A percentile compares a stretch with the other conserved stretches of the same genome.
Conservation (phyloP, 2,888 invertebrate species). For the Germaria angustata region DNA sequence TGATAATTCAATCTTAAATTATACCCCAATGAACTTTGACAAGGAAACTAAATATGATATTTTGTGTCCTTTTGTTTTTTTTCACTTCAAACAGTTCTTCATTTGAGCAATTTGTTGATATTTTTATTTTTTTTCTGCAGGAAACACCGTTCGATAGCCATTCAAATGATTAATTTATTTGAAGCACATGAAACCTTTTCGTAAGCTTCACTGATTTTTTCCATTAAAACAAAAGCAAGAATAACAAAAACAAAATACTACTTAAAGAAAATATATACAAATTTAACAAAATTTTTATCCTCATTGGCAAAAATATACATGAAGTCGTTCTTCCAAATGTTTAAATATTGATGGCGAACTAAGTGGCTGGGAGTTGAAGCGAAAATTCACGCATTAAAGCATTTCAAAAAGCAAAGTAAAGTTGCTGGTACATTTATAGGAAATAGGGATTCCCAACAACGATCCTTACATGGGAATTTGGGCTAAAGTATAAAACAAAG, state of each 20-base stretch:
- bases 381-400: slow-evolving; percentile 67
- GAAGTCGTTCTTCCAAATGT: slow-evolving; percentile 65
- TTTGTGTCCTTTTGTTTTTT: too few relatives aligned
- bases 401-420: slow-evolving; percentile 35
- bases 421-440: background rate
- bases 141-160: slow-evolving; percentile 18
- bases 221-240: slow-evolving; percentile 33
- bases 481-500: background rate
- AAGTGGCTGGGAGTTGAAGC: slow-evolving; percentile 68
- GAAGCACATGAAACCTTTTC: slow-evolving; percentile 58
- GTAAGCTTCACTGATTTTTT: slow-evolving; percentile 56
- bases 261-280: slow-evolving; percentile 35
- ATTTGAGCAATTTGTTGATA: slow-evolving; percentile 4
- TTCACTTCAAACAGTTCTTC: slow-evolving; percentile 12
- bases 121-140: background rate
- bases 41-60: too few relatives aligned
- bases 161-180: slow-evolving; percentile 48
- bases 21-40: background rate
- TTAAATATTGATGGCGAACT: slow-evolving; percentile 69
- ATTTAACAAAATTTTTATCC: slow-evolving; percentile 21
- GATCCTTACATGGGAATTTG: slow-evolving; percentile 10
- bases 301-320: slow-evolving; percentile 14
- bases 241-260: slow-evolving; percentile 22
- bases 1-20: too few relatives aligned
- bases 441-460: slow-evolving; percentile 16